Base-by-base conservation (phyloP, 1,140 invertebrate genomes). In the Dendrolimus punctatus region DNA sequence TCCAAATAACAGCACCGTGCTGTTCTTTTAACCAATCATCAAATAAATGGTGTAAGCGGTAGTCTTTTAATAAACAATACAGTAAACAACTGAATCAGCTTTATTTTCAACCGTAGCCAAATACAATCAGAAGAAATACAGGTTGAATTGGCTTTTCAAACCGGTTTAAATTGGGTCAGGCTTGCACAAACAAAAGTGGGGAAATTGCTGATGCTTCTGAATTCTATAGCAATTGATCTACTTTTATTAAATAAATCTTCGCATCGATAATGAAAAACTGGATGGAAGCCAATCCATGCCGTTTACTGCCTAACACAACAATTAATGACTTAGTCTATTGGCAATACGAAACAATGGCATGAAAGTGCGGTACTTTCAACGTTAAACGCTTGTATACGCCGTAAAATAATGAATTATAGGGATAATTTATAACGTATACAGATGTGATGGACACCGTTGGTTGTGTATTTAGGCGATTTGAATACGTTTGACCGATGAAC, bases 71-170 rank as follows among this genome's bases (percentile, higher is more conserved):
- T 51, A 58, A 57, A 55, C 58, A 61, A 64, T 60, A 56, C 49
- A 55, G 39, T 40, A 55, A 54, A 55, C 43, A 51, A 47, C 55
- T 6, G 49, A 65, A 73, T 71, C 66, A 71, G 62, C 60, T 71
- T 69, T 72, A 72, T 71, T 71, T 66, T 68, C 68, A 54, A 59
- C 62, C 47, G 64, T 74, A 66, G 63, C 57, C 64, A 72, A 76
- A 79, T 71, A 71, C 63, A 78, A 78, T 76, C 66, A 72, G 66
- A 73, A 75, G 73, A 67, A 69, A 68, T 76, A 70, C 70, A 72
- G 68, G 64, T 76, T 60, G 66, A 72, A 79, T 78, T 78, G 76
- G 66, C 74, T 65, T 75, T 76, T 77, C 64, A 72, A 73, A 76
- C 77, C 73, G 64, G 49, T 65, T 72, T 63, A 73, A 81, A 79